A percentile compares a stretch with the other conserved stretches of the same genome.
These are phyloP conservation scores for Rynchops niger DNA, from an alignment of 2,113 vertebrate species.

Conservation along the genomic window DNA sequence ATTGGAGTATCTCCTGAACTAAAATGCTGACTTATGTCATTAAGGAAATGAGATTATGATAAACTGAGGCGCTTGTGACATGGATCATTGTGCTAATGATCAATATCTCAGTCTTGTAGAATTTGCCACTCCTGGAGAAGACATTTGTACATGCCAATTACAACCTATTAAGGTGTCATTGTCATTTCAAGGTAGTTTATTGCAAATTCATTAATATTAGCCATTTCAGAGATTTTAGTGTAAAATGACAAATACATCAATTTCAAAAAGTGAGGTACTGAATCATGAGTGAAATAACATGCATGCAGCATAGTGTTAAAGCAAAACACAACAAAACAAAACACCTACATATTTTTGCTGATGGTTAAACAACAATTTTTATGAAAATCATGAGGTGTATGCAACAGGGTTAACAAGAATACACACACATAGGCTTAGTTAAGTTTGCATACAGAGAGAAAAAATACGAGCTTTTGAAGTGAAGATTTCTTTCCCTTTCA, in stretches of 20 bases:
- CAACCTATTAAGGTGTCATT: slow-evolving; percentile 60
- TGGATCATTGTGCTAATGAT: slow-evolving; percentile 67
- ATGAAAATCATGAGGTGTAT: neutral
- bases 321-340: neutral
- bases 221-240: neutral
- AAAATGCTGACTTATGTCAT: slow-evolving; percentile 43
- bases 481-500: neutral
- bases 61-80: slow-evolving; percentile 61
- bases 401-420: neutral
- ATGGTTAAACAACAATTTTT: neutral
- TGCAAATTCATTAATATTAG: slow-evolving; percentile 59
- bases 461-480: neutral
- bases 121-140: slow-evolving; percentile 36
- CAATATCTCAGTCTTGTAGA: slow-evolving; percentile 42
- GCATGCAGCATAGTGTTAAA: neutral
- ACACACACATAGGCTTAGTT: neutral
- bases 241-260: neutral
- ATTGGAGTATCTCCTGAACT: slow-evolving; percentile 20
- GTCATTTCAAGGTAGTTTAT: slow-evolving; percentile 46
- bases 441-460: neutral
- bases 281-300: neutral
- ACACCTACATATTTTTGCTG: neutral
- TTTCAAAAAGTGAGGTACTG: slow-evolving; percentile 4
- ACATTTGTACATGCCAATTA: slow-evolving; percentile 50
- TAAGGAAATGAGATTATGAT: slow-evolving; percentile 65